Percentiles rank a stretch among this genome's conserved stretches.
Evolutionary conservation across 2,888 invertebrate species (phyloP).

Genomic region (Lithosia quadra): DNA sequence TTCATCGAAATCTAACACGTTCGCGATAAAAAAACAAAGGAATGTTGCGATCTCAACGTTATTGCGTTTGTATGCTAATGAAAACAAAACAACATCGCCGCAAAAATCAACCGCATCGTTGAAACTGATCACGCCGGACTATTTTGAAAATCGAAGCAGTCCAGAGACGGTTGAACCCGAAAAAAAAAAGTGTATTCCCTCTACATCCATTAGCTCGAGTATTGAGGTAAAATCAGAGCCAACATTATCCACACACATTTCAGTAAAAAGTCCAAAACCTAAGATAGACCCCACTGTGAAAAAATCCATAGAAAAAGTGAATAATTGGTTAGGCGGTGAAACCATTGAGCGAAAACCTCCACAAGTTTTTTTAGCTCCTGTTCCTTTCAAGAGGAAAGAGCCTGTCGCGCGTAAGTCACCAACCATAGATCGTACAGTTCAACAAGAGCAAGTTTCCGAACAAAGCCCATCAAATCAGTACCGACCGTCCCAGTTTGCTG

Average conservation of each 20-base stretch:
- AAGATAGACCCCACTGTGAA: conserved; percentile 44
- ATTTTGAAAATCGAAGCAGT: conserved; percentile 46
- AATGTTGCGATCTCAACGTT: conserved; percentile 72
- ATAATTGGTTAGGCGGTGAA: conserved; percentile 55
- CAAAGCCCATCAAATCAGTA: conserved; percentile 29
- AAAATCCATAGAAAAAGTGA: conserved; percentile 63
- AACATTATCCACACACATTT: neutral
- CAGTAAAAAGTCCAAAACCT: neutral
- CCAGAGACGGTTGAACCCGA: neutral
- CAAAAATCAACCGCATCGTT: conserved; percentile 29
- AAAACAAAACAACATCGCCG: conserved; percentile 15
- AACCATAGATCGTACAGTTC: conserved; percentile 22
- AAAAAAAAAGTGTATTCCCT: neutral
- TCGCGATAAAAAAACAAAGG: conserved; percentile 57
- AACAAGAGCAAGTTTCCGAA: conserved; percentile 25
- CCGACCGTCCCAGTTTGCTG: conserved; percentile 56
- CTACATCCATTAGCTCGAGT: conserved; percentile 8
- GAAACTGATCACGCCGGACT: conserved; percentile 65
- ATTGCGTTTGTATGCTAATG: conserved; percentile 59
- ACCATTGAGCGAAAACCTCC: conserved; percentile 33
- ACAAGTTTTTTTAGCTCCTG: conserved; percentile 39
- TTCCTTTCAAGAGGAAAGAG: conserved; percentile 60
- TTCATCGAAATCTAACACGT: conserved; percentile 51
- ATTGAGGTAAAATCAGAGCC: conserved; percentile 13
- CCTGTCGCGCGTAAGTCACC: conserved; percentile 11